phyloP scores from a whole-genome alignment of 2,797 vertebrate genomes.

The Astyanax mexicanus region DNA sequence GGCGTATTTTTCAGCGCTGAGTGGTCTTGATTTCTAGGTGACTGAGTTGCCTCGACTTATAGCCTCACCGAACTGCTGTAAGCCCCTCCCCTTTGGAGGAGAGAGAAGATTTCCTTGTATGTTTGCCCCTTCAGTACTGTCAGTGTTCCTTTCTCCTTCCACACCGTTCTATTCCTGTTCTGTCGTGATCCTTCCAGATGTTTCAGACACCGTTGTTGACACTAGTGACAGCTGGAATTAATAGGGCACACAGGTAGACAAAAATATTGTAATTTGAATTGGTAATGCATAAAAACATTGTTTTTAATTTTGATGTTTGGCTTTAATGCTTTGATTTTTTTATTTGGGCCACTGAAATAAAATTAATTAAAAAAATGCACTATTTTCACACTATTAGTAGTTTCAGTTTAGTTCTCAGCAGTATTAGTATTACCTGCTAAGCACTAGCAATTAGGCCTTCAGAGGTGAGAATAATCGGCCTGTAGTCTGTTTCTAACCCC shows the following conservation, averaged over 20 bases:
- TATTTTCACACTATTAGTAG: too few species aligned
- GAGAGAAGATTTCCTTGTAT: background rate
- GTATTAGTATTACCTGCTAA: too few species aligned
- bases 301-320: background rate
- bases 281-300: background rate
- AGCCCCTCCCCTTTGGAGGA: background rate
- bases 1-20: constrained; percentile 6
- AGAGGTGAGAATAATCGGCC: too few species aligned
- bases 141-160: background rate
- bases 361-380: too few species aligned
- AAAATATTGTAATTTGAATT: background rate
- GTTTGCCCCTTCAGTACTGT: background rate
- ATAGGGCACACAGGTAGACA: background rate
- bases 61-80: background rate
- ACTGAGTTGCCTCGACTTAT: background rate
- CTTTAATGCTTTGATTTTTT: too few species aligned
- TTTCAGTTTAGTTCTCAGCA: too few species aligned
- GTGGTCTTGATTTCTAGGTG: constrained; percentile 29
- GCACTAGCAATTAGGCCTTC: too few species aligned
- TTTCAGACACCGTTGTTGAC: background rate
- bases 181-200: background rate
- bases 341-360: too few species aligned
- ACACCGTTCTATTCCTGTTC: background rate
- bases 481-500: too few species aligned
- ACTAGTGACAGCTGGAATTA: background rate